Evolutionary conservation across 2,888 invertebrate species (phyloP).

Genomic region (Argyresthia goedartella): DNA sequence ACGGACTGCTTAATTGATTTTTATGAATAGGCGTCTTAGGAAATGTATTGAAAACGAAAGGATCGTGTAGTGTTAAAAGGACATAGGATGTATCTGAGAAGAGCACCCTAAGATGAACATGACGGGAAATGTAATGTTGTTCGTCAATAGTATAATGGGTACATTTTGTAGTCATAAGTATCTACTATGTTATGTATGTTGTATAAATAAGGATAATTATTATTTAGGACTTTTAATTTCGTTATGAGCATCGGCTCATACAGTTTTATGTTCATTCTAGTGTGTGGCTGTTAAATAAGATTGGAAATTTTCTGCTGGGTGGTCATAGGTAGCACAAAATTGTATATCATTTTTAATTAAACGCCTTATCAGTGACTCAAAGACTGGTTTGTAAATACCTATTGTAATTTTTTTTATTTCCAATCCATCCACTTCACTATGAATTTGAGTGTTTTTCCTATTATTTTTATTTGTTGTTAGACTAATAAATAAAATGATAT

Average conservation of each 20-base stretch:
- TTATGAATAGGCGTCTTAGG: too few species aligned
- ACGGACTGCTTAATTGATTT: too few species aligned
- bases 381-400: neutral
- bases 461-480: constrained; percentile 1
- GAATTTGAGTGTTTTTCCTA: neutral
- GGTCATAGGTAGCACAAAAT: neutral
- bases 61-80: too few species aligned
- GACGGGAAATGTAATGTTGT: neutral
- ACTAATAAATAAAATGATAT: neutral
- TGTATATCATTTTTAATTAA: neutral
- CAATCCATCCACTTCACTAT: neutral
- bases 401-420: neutral
- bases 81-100: too few species aligned
- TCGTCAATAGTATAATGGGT: neutral
- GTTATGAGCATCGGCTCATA: neutral
- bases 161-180: constrained; percentile 2
- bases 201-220: constrained; percentile 1
- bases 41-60: too few species aligned
- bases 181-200: neutral
- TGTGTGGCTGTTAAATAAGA: neutral
- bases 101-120: too few species aligned
- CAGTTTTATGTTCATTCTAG: neutral
- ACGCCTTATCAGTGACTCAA: neutral
- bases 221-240: neutral
- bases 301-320: neutral